A percentile compares a stretch with the other conserved stretches of the same genome.
These are phyloP conservation scores for Asteroscopus sphinx DNA, from an alignment of 2,888 invertebrate genomes.

Conservation along the genomic window DNA sequence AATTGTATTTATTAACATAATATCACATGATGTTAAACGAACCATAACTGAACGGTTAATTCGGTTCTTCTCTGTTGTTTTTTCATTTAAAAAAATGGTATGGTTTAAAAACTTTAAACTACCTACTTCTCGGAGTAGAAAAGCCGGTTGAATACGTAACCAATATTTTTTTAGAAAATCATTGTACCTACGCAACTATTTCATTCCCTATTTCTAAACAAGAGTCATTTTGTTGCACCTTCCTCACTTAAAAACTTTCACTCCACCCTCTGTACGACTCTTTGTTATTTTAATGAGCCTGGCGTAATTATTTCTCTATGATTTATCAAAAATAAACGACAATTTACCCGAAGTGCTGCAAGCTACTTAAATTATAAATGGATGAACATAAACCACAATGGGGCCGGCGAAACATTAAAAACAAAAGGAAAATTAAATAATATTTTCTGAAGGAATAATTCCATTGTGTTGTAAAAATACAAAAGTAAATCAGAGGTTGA, in stretches of 20 bases:
- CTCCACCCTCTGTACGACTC: conserved; percentile 25
- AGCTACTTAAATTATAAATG: conserved; percentile 14
- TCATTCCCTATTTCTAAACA: conserved; percentile 17
- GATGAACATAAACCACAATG: conserved; percentile 7
- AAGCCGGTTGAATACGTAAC: conserved; percentile 8
- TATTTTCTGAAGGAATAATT: background rate
- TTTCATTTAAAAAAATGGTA: conserved; percentile 58
- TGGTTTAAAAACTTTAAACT: conserved; percentile 41
- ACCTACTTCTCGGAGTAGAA: conserved; percentile 40
- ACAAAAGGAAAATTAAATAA: conserved; percentile 13
- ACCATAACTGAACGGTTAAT: conserved; percentile 76
- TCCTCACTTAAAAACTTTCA: conserved; percentile 16
- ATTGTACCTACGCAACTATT: conserved; percentile 2
- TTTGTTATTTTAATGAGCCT: conserved; percentile 35
- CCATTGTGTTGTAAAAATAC: conserved; percentile 3
- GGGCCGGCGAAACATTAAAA: background rate
- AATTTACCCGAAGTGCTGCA: conserved; percentile 10
- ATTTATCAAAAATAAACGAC: conserved; percentile 9
- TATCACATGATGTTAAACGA: conserved; percentile 77
- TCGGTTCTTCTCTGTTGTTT: conserved; percentile 63
- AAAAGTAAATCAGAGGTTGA: conserved; percentile 22
- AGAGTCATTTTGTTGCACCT: conserved; percentile 14
- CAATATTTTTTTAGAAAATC: too few species aligned
- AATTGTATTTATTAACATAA: conserved; percentile 88
- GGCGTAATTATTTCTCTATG: conserved; percentile 15